A percentile compares a stretch with the other conserved stretches of the same genome.
Conservation (phyloP, 2,797 vertebrate species). For the Carcharodon carcharias region DNA sequence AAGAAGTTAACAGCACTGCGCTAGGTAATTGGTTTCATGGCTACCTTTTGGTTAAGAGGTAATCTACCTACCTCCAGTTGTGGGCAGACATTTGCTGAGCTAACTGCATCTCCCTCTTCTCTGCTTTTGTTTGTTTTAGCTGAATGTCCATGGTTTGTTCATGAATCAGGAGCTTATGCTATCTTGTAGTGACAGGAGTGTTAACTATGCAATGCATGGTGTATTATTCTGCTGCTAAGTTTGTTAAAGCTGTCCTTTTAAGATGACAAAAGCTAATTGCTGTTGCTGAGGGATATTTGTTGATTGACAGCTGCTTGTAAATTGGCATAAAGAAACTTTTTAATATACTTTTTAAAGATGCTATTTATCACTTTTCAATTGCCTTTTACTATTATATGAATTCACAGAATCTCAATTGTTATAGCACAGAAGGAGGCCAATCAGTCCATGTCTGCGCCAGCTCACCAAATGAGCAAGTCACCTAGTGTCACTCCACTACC, state of each 20-base stretch:
- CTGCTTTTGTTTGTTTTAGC: neutral
- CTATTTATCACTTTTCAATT: neutral
- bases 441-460: no score
- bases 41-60: neutral
- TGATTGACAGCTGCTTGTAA: neutral
- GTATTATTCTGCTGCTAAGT: neutral
- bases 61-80: conserved; percentile 3
- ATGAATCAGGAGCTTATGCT: neutral
- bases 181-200: neutral
- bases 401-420: neutral
- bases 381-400: neutral
- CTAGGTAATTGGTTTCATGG: neutral
- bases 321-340: neutral
- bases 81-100: neutral
- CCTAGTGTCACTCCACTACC: no score
- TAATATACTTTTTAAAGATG: neutral
- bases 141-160: neutral
- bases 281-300: neutral
- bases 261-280: neutral
- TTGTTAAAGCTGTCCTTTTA: neutral
- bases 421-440: neutral
- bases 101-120: neutral
- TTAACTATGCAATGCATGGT: neutral
- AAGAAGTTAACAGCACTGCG: neutral
- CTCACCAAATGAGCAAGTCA: no score